phyloP scores from a whole-genome alignment of 2,797 vertebrate genomes.

The Moxostoma hubbsi region DNA sequence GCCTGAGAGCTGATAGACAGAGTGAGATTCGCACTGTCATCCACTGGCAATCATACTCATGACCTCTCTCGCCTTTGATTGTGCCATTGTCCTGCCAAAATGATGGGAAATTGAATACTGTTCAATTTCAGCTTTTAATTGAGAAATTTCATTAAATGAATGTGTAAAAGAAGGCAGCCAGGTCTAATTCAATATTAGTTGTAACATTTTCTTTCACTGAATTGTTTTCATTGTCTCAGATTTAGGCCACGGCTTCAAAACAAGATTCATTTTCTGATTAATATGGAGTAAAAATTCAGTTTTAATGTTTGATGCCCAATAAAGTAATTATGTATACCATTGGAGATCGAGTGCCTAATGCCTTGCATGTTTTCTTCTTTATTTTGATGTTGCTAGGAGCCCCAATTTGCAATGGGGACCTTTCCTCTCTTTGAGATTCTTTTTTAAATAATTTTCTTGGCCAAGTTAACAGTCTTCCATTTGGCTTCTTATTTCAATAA shows the following conservation, averaged over 20 bases:
- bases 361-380: too few relatives aligned
- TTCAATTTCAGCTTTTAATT: conserved; percentile 56
- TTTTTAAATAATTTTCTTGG: too few relatives aligned
- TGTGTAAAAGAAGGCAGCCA: conserved; percentile 11
- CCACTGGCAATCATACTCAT: conserved; percentile 44
- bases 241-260: neutral
- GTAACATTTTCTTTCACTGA: conserved; percentile 25
- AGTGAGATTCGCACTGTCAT: conserved; percentile 33
- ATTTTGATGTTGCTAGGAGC: too few relatives aligned
- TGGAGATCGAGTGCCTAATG: too few relatives aligned
- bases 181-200: conserved; percentile 26
- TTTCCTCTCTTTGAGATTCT: too few relatives aligned
- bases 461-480: too few relatives aligned
- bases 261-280: conserved; percentile 33
- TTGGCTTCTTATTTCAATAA: too few relatives aligned
- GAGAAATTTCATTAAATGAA: conserved; percentile 48
- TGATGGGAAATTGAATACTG: conserved; percentile 51
- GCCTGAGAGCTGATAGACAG: conserved; percentile 60
- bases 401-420: too few relatives aligned
- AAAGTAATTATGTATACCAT: too few relatives aligned
- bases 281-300: conserved; percentile 1
- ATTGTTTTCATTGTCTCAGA: conserved; percentile 47
- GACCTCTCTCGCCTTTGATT: conserved; percentile 25
- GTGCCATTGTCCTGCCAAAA: conserved; percentile 49
- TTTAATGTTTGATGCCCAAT: too few relatives aligned